These are phyloP conservation scores for Erithacus rubecula DNA, from an alignment of 2,797 vertebrate species.

Conservation along the genomic window DNA sequence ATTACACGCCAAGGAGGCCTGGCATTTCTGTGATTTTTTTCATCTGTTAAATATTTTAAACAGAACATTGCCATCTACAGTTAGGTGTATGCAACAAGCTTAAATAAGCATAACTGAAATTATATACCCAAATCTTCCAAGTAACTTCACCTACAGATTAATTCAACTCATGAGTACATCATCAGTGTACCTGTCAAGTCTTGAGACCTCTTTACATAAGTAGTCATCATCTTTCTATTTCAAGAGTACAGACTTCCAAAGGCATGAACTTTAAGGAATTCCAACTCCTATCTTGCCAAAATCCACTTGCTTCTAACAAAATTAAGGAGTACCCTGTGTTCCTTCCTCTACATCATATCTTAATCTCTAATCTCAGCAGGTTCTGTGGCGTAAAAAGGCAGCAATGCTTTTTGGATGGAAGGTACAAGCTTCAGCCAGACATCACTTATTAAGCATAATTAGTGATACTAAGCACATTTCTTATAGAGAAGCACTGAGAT, in stretches of 20 bases:
- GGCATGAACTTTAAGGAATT: not conserved
- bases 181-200: not conserved
- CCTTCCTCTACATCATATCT: not conserved
- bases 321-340: not conserved
- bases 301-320: not conserved
- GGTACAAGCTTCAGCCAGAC: not conserved
- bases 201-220: not conserved
- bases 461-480: too few species aligned
- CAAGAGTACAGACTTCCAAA: not conserved
- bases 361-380: not conserved
- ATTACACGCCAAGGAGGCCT: not conserved
- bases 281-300: not conserved
- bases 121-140: not conserved
- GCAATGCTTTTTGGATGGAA: not conserved
- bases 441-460: not conserved
- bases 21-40: not conserved
- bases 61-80: not conserved
- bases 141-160: not conserved
- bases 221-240: not conserved
- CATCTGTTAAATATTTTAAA: not conserved
- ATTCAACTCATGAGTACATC: not conserved
- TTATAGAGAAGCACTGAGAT: not conserved
- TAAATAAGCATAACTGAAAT: not conserved
- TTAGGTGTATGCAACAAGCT: not conserved
- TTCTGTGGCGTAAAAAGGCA: not conserved